A percentile compares a stretch with the other conserved stretches of the same genome.
Conservation (phyloP, 2,113 vertebrate species). For the Hymenochirus boettgeri region DNA sequence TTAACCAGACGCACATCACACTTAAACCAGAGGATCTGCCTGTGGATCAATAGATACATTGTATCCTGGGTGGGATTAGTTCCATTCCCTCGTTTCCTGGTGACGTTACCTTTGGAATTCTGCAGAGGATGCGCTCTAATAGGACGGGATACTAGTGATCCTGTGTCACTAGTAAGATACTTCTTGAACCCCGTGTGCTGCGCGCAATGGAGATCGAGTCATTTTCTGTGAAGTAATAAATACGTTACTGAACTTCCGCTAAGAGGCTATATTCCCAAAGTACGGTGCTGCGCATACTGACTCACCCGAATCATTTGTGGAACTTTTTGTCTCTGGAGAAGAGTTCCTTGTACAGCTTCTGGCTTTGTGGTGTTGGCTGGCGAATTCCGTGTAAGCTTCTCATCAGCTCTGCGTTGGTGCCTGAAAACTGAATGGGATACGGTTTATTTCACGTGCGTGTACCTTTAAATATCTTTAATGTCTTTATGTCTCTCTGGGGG, state of each 20-base stretch:
- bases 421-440: slow-evolving; percentile 71
- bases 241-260: too few species aligned
- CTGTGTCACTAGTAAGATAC: slow-evolving; percentile 88
- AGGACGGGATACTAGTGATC: slow-evolving; percentile 91
- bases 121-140: slow-evolving; percentile 79
- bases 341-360: slow-evolving; percentile 86
- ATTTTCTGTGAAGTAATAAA: slow-evolving; percentile 54
- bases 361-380: slow-evolving; percentile 82
- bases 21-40: too few species aligned
- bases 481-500: too few species aligned
- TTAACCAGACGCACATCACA: too few species aligned
- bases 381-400: slow-evolving; percentile 83
- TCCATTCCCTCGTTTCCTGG: too few species aligned
- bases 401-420: slow-evolving; percentile 76
- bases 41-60: too few species aligned
- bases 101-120: slow-evolving; percentile 72
- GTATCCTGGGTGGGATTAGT: too few species aligned
- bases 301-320: slow-evolving; percentile 87
- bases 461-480: too few species aligned
- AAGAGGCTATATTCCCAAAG: too few species aligned
- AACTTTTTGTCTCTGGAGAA: slow-evolving; percentile 83
- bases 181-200: slow-evolving; percentile 85
- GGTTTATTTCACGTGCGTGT: too few species aligned
- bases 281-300: too few species aligned
- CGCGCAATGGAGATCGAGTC: slow-evolving; percentile 70